A percentile compares a stretch with the other conserved stretches of the same genome.
These are phyloP conservation scores for Thunnus albacares DNA, from an alignment of 2,797 vertebrate genomes.

Conservation along the genomic window DNA sequence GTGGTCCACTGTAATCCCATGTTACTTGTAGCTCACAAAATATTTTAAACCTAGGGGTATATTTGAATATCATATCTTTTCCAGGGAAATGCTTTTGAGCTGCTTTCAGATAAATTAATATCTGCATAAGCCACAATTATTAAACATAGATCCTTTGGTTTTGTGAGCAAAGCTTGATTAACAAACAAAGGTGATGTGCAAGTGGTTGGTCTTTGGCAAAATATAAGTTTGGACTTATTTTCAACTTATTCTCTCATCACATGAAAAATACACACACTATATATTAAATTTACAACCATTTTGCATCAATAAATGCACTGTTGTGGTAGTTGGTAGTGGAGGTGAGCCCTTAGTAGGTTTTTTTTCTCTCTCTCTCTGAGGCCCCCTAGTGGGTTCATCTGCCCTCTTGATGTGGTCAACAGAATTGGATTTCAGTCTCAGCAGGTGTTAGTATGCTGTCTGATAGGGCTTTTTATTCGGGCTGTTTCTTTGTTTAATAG, in stretches of 20 bases:
- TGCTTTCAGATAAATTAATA: constrained; percentile 16
- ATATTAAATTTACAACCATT: not conserved
- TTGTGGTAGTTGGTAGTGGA: not conserved
- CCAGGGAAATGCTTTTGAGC: constrained; percentile 2
- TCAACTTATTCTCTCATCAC: not conserved
- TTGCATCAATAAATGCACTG: constrained; percentile 5
- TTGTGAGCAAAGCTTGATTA: constrained; percentile 15
- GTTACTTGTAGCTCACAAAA: not conserved
- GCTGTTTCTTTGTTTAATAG: constrained; percentile 8
- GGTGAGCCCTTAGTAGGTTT: not conserved
- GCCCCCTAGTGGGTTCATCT: constrained; percentile 25
- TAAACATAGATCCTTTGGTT: constrained; percentile 10
- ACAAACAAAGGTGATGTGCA: constrained; percentile 1
- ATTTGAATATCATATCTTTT: not conserved
- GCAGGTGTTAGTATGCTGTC: not conserved
- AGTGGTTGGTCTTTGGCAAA: not conserved
- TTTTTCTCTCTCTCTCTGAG: not conserved
- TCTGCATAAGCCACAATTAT: constrained; percentile 1
- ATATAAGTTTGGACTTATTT: not conserved
- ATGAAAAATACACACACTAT: not conserved
- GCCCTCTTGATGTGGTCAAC: not conserved
- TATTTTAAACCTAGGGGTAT: not conserved
- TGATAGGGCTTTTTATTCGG: not conserved
- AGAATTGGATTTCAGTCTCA: constrained; percentile 15
- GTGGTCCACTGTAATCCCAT: constrained; percentile 10